Evolutionary conservation across 2,113 vertebrate genomes (phyloP).

Genomic region (Boleophthalmus pectinirostris): DNA sequence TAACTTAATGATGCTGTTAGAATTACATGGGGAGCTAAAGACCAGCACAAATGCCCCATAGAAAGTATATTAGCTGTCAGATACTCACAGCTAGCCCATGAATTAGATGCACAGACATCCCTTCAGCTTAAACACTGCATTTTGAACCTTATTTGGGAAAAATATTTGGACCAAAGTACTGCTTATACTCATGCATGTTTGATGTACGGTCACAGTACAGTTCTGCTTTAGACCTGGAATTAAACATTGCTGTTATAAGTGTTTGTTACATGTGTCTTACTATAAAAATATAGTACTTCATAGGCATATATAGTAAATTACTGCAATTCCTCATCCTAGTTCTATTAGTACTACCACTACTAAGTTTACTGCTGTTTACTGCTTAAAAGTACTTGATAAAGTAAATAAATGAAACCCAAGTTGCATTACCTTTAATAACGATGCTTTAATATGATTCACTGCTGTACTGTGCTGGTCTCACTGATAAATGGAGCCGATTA

Average conservation of each 20-base stretch:
- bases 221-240: neutral
- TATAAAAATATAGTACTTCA: too few species aligned
- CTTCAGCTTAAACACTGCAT: neutral
- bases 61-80: neutral
- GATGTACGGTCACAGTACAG: neutral
- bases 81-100: neutral
- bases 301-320: neutral
- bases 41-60: neutral
- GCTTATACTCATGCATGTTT: neutral
- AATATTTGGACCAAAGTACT: neutral
- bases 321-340: neutral
- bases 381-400: neutral
- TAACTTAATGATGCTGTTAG: constrained; percentile 6
- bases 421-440: neutral
- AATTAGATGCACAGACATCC: neutral
- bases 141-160: neutral
- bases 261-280: too few species aligned
- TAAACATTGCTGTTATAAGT: neutral
- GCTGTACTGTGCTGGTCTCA: constrained; percentile 1
- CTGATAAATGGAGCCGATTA: constrained; percentile 30
- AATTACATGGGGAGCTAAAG: neutral
- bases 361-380: neutral
- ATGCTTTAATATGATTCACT: constrained; percentile 6
- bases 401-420: too few species aligned
- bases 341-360: too few species aligned